Conservation (phyloP, 2,888 invertebrate species). For the Limnephilus marmoratus region DNA sequence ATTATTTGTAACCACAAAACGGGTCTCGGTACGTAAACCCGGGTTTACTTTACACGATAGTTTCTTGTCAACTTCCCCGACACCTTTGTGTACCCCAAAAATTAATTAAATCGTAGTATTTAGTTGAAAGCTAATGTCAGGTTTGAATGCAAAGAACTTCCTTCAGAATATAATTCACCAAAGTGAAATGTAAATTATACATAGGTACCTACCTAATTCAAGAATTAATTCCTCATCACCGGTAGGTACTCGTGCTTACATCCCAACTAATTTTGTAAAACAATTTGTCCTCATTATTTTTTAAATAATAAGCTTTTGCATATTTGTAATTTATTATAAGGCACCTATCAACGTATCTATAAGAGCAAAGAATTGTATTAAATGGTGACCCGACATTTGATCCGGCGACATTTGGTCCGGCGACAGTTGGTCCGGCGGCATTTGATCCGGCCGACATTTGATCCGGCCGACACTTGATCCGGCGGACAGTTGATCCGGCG, state of each 20-base stretch:
- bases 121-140: conserved; percentile 2
- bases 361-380: not conserved
- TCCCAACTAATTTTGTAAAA: not conserved
- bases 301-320: not conserved
- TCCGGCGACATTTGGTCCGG: too few relatives aligned
- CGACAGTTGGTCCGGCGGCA: too few relatives aligned
- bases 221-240: too few relatives aligned
- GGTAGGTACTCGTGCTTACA: not conserved
- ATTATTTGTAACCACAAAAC: not conserved
- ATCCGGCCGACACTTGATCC: too few relatives aligned
- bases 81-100: conserved; percentile 18
- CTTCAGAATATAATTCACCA: not conserved
- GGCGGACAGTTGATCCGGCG: too few relatives aligned
- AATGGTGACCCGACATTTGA: too few relatives aligned
- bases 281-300: not conserved
- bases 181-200: not conserved
- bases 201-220: not conserved
- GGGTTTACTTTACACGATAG: not conserved
- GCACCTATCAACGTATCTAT: not conserved
- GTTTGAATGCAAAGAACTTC: not conserved
- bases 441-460: too few relatives aligned
- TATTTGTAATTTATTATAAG: not conserved
- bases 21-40: not conserved
- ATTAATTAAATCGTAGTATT: not conserved
- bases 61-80: not conserved